A percentile compares a stretch with the other conserved stretches of the same genome.
These are phyloP conservation scores for Macrosiphum euphorbiae DNA, from an alignment of 2,888 invertebrate genomes.

Conservation along the genomic window DNA sequence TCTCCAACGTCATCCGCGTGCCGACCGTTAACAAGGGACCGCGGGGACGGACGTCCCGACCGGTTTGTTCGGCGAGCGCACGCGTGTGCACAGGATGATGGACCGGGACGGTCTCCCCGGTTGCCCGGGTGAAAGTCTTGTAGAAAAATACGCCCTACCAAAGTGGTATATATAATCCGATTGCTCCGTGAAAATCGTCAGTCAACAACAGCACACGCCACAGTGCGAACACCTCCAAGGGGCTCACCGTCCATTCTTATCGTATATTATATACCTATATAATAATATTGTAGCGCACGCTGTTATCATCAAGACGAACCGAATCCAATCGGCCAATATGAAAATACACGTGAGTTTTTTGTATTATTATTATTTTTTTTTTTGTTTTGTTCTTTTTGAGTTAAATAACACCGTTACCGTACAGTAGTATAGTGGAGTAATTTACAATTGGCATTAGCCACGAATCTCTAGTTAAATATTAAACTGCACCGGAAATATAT, in stretches of 20 bases:
- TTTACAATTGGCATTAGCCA: background rate
- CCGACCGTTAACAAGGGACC: constrained; percentile 36
- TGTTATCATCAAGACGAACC: background rate
- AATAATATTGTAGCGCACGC: background rate
- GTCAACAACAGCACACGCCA: constrained; percentile 43
- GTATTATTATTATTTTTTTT: background rate
- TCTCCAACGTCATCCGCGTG: background rate
- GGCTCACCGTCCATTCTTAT: background rate
- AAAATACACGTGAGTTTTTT: constrained; percentile 49
- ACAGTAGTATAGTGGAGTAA: background rate
- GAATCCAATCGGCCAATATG: constrained; percentile 21
- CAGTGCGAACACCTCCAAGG: constrained; percentile 5
- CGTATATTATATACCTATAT: background rate
- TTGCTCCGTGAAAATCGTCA: constrained; percentile 51
- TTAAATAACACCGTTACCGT: background rate
- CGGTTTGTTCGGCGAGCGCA: constrained; percentile 38
- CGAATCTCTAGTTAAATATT: background rate
- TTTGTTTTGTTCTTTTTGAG: background rate
- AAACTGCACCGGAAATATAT: background rate
- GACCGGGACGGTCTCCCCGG: background rate
- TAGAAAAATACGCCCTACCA: constrained; percentile 24
- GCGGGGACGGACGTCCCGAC: constrained; percentile 13
- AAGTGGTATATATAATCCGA: constrained; percentile 54
- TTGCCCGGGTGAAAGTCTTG: constrained; percentile 55
- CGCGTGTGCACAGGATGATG: background rate